Base-by-base conservation (phyloP, 1,140 invertebrate genomes). In the Myzus persicae region DNA sequence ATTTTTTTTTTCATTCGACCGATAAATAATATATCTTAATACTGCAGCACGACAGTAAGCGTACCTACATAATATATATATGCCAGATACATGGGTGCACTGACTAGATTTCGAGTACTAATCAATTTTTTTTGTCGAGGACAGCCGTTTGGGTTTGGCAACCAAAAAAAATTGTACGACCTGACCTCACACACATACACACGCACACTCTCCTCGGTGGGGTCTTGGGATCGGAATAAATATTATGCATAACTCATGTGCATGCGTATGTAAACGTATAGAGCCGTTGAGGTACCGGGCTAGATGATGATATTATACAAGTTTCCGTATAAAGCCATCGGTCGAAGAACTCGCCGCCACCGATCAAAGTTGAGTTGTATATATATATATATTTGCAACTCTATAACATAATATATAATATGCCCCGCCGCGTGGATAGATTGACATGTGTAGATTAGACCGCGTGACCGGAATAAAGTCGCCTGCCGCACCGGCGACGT, bases 401-500 rank as follows among this genome's bases (percentile, higher is more conserved):
- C 26, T 85, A 85, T 85, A 82, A 42, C 11, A 84, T 84, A 42
- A 26, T 26, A 84, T 26, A 84, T 84, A 84, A 40, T 40, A 85
- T 44, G 5, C 24, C 42, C 40, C 9, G 38, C 40, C 38, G 84
- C 38, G 84, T 44, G 40, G 84, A 85, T 36, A 89, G 91, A 84
- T 84, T 84, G 91, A 92, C 91, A 82, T 92, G 91, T 84, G 81
- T 82, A 92, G 91, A 92, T 92, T 92, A 92, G 76, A 92, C 76
- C 76, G 76, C 91, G 91, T 92, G 91, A 92, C 91, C 76, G 81
- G 91, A 92, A 92, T 92, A 92, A 92, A 92, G 91, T 82, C 40
- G 67, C 59, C 36, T 26, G 51, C 46, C 84, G 20, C n/a, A 20
- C 44, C 20, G 90, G 11, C 40, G 90, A 36, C 67, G n/a, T 46